A percentile compares a stretch with the other conserved stretches of the same genome.
Evolutionary conservation across 2,888 invertebrate species (phyloP).

Genomic region (Callinectes sapidus): DNA sequence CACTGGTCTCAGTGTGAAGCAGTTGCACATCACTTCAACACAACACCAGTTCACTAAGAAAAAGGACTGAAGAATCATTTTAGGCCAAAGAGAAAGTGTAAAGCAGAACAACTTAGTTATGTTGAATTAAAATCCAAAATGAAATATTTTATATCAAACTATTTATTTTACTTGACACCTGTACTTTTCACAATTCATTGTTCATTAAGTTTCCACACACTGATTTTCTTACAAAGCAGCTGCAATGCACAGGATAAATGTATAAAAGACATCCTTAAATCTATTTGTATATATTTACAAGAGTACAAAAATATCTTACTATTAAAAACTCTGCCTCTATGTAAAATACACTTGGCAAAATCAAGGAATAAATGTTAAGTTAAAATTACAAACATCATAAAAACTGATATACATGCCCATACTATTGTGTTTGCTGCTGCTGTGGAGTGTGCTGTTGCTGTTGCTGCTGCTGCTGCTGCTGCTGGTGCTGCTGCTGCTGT

Average conservation of each 20-base stretch:
- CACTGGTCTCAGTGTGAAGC: not conserved
- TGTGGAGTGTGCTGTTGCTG: not conserved
- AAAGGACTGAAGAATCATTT: not conserved
- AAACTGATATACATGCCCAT: not conserved
- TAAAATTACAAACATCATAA: not conserved
- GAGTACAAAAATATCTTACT: not conserved
- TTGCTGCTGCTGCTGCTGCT: not conserved
- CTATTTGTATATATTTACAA: constrained; percentile 1
- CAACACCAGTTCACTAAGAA: not conserved
- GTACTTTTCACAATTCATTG: not conserved
- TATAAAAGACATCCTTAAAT: not conserved
- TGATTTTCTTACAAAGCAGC: not conserved
- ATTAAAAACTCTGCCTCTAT: not conserved
- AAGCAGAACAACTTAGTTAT: not conserved
- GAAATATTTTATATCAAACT: not conserved
- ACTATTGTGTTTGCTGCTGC: not conserved
- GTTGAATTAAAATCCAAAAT: constrained; percentile 12
- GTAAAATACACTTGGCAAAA: not conserved
- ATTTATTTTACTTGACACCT: not conserved
- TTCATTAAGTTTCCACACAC: not conserved
- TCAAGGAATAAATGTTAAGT: not conserved
- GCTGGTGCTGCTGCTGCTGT: not conserved
- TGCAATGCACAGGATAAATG: not conserved
- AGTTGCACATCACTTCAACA: not conserved
- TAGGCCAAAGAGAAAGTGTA: not conserved